Evolutionary conservation across 1,140 invertebrate genomes (phyloP).

Genomic region (Alviniconcha marisindica): DNA sequence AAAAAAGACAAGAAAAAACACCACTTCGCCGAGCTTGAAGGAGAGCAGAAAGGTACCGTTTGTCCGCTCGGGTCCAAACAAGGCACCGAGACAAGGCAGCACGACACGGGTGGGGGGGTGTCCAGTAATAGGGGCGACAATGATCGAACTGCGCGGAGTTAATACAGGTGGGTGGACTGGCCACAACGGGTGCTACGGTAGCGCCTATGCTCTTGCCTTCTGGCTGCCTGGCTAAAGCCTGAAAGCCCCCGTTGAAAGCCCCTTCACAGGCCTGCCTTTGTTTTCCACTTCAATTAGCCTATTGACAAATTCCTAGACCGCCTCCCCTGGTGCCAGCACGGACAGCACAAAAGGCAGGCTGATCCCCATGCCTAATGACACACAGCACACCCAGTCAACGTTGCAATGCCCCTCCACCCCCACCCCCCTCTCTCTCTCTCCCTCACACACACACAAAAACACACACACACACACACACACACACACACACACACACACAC

Average conservation of each 20-base stretch:
- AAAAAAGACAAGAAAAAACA: too few relatives aligned
- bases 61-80: neutral
- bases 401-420: neutral
- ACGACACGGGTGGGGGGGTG: neutral
- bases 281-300: constrained; percentile 27
- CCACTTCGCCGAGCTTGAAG: neutral
- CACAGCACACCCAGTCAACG: neutral
- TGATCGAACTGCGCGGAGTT: too few relatives aligned
- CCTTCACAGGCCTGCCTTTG: neutral
- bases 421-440: neutral
- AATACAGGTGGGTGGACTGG: neutral
- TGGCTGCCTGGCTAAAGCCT: neutral
- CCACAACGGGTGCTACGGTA: neutral
- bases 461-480: neutral
- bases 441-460: neutral
- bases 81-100: neutral
- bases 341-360: neutral
- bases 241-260: neutral
- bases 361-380: neutral
- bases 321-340: neutral
- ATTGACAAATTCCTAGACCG: neutral
- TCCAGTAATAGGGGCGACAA: too few relatives aligned
- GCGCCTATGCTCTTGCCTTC: neutral
- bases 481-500: neutral
- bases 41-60: neutral